Base-by-base conservation (phyloP, 2,113 vertebrate species). In the Eleginops maclovinus region DNA sequence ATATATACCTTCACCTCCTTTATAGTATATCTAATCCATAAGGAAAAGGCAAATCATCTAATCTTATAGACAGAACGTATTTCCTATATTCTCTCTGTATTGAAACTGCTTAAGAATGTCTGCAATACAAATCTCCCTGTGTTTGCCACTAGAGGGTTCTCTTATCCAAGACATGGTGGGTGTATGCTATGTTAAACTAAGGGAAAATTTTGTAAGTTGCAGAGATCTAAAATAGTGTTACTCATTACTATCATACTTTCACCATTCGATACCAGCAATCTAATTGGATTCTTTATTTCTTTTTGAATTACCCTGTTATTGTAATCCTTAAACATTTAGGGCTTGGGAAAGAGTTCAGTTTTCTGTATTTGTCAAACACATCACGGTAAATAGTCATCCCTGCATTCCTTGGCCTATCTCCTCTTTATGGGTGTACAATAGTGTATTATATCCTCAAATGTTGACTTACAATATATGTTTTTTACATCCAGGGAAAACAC, bases 141-240 rank as follows among this genome's bases (percentile, higher is more conserved):
- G 1, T 31, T 43, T 66, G 19, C 28, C 63, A 66, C 63, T 51
- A 66, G 63, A 51, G 46, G 63, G 26, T 5, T 15, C 63, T 66
- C 63, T 36, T 36, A 49, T 19, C 24, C 43, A 64, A 19, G 46
- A 28, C 41, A 46, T 11, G 15, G 9, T n/a, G 9, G 31, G 14
- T 10, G 13, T n/a, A 61, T 16, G 19, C 15, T 22, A 24, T 13
- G 8, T 12, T 43, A n/a, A 14, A 8, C 31, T 15, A 14, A 61
- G n/a, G 10, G 14, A 61, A 14, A 13, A 22, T 22, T 64, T 15
- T 47, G 26, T n/a, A 12, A 12, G 15, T 28, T 49, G 24, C 22
- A 28, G 62, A 49, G 2, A 46, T 26, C 17, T 47, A 36, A 1
- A 36, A 36, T 36, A 6, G 44, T 17, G 58, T 43, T 59, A 12